A percentile compares a stretch with the other conserved stretches of the same genome.
phyloP scores from a whole-genome alignment of 2,888 invertebrate genomes.

The Conomelus anceps region DNA sequence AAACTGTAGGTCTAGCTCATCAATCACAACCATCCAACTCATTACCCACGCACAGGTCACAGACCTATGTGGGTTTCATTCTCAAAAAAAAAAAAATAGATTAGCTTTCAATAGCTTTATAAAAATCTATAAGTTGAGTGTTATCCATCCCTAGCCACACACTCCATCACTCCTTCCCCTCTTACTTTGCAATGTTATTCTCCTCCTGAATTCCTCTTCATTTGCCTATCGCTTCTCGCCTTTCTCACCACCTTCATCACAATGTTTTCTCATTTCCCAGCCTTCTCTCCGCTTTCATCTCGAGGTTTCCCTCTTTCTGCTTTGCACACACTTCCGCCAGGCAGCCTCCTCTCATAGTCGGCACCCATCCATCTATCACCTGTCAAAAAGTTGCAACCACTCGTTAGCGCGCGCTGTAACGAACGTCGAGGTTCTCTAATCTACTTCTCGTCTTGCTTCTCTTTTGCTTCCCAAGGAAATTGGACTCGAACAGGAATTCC shows the following conservation, averaged over 20 bases:
- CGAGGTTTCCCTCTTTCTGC: background rate
- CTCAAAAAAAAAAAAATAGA: too few relatives aligned
- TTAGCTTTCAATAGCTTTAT: too few relatives aligned
- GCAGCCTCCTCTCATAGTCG: too few relatives aligned
- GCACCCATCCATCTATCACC: background rate
- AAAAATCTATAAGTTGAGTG: too few relatives aligned
- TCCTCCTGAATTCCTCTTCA: too few relatives aligned
- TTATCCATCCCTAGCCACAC: background rate
- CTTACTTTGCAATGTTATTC: too few relatives aligned
- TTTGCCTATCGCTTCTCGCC: background rate
- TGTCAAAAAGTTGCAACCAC: background rate
- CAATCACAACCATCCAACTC: too few relatives aligned
- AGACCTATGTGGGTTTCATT: too few relatives aligned
- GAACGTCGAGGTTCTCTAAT: background rate
- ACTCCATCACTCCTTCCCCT: background rate
- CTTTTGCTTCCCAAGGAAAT: background rate
- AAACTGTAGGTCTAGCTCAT: too few relatives aligned
- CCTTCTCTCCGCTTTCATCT: background rate
- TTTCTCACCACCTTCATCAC: background rate
- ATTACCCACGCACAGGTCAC: too few relatives aligned
- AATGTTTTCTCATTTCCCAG: background rate
- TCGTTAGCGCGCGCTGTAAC: background rate
- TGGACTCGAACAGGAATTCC: background rate
- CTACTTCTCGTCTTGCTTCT: background rate
- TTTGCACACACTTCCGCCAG: background rate